Percentiles rank a stretch among this genome's conserved stretches.
phyloP scores from a whole-genome alignment of 1,140 invertebrate genomes.

The Elymnias hypermnestra region DNA sequence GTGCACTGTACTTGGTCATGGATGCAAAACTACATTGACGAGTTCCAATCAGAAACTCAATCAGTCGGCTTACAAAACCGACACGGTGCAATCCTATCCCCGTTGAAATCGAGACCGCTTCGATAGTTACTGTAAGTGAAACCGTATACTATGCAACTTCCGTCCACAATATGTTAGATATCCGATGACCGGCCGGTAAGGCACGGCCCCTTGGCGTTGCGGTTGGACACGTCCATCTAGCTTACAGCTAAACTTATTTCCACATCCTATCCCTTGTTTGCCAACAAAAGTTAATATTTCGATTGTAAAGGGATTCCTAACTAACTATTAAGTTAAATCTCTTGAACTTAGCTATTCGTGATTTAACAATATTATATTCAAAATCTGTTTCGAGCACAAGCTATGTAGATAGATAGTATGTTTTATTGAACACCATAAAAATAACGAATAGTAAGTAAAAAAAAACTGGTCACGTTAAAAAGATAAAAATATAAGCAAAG shows the following conservation, averaged over 20 bases:
- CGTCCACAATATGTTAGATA: conserved; percentile 62
- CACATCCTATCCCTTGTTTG: too few relatives aligned
- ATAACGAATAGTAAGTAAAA: too few relatives aligned
- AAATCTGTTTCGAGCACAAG: too few relatives aligned
- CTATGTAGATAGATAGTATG: too few relatives aligned
- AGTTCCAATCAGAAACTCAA: conserved; percentile 62
- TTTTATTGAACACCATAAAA: too few relatives aligned
- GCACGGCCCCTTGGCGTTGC: conserved; percentile 33
- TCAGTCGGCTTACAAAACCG: conserved; percentile 56
- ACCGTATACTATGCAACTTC: conserved; percentile 70
- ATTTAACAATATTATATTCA: too few relatives aligned
- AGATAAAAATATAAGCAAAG: too few relatives aligned
- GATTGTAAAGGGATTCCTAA: too few relatives aligned
- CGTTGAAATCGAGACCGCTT: conserved; percentile 58
- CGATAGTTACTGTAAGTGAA: conserved; percentile 59
- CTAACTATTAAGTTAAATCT: too few relatives aligned
- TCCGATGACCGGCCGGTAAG: conserved; percentile 54
- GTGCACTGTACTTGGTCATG: conserved; percentile 1
- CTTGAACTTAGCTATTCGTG: too few relatives aligned
- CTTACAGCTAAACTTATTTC: conserved; percentile 26
- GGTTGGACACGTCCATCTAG: conserved; percentile 45
- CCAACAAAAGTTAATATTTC: too few relatives aligned
- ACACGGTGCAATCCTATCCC: conserved; percentile 52
- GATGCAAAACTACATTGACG: conserved; percentile 29
- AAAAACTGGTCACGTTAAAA: too few relatives aligned